Percentiles rank a stretch among this genome's conserved stretches.
Evolutionary conservation across 2,888 invertebrate genomes (phyloP).

Genomic region (Metopia argyrocephala): DNA sequence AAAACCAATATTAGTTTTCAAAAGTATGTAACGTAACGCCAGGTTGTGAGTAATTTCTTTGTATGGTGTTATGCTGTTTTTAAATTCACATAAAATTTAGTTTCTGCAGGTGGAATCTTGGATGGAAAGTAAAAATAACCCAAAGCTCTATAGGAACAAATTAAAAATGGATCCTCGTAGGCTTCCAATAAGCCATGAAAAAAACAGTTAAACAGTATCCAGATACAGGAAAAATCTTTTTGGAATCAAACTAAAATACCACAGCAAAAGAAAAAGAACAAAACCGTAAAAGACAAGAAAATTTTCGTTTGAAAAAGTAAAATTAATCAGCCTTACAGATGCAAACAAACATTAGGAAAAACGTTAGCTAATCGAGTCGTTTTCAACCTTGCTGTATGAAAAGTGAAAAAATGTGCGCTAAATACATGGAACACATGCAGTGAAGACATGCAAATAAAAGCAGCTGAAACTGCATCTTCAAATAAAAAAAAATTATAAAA

Average conservation of each 20-base stretch:
- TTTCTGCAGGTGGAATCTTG: slow-evolving; percentile 10
- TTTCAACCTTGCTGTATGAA: slow-evolving; percentile 5
- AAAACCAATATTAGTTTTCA: slow-evolving; percentile 1
- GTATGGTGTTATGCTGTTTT: neutral
- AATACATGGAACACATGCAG: slow-evolving; percentile 5
- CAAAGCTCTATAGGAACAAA: too few species aligned
- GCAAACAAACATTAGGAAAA: too few species aligned
- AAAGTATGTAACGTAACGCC: slow-evolving; percentile 6
- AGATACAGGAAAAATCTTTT: neutral
- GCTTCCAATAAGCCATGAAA: slow-evolving; percentile 6
- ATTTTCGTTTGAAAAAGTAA: neutral
- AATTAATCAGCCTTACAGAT: too few species aligned
- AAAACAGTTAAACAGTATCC: neutral
- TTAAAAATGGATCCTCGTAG: too few species aligned
- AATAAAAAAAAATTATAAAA: slow-evolving; percentile 19
- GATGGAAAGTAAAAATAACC: neutral
- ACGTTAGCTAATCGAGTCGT: neutral
- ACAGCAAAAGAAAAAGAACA: neutral
- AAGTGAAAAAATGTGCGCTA: neutral
- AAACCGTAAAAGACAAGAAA: slow-evolving; percentile 1
- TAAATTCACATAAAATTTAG: neutral
- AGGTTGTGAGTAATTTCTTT: slow-evolving; percentile 5
- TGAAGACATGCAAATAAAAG: neutral
- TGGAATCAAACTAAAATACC: neutral
- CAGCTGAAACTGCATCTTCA: slow-evolving; percentile 21